Evolutionary conservation across 2,888 invertebrate genomes (phyloP), one percentile per base, ranked within the genome.

Genomic region (Pantelozetes paolii): DNA sequence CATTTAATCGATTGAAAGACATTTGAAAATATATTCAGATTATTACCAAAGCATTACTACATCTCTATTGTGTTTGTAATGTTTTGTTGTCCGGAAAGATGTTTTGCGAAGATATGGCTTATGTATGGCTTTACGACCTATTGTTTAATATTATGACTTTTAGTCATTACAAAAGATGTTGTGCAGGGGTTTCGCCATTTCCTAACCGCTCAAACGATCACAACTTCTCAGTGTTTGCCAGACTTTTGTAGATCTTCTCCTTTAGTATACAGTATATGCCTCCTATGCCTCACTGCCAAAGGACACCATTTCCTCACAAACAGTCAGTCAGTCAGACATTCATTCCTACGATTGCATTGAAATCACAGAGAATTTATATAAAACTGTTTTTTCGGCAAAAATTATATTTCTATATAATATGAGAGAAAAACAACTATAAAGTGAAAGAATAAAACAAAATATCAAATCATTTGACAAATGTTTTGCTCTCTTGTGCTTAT

Each of bases 151-250:
- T 59, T 59, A 59, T 59, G 50, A n/a, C 23, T 50, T 9, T 45
- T 45, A 9, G 15, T 45, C 28, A 23, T 8, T 23, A 57, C 57
- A 57, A 59, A 59, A 59, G 59, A 54, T 54, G 54, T 30, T 59
- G 23, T 45, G 45, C n/a, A 18, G 23, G 50, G 30, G 30, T 28
- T 59, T 59, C 30, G 59, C 59, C 59, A 59, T 59, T 59, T 59
- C 59, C 59, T 59, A 59, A 59, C 28, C 50, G 50, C 50, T 50
- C 50, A 50, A 50, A 50, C 50, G 50, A 50, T 50, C 45, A 45
- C 11, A 6, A 18, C 15, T 45, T 45, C 15, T 45, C 15, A 45
- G 50, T 20, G 3, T 20, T 50, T 8, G 20, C n/a, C n/a, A 20
- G 2, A 50, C 20, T 50, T 50, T 50, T 20, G 50, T 20, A 20